These are phyloP conservation scores for Sclerurus mexicanus DNA, from an alignment of 2,113 vertebrate species.

Conservation along the genomic window DNA sequence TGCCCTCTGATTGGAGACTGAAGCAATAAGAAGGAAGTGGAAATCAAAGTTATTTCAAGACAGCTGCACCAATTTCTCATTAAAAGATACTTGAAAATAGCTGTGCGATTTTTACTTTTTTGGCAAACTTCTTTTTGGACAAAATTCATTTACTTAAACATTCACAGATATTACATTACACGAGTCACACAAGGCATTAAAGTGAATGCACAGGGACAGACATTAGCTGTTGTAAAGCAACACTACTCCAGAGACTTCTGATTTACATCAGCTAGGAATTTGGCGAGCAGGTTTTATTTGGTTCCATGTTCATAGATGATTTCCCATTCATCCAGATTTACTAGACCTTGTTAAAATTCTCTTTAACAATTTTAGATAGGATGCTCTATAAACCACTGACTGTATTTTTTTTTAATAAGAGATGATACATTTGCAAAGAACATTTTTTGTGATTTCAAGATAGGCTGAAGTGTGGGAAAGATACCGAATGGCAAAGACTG, in stretches of 20 bases:
- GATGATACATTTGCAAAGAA: not conserved
- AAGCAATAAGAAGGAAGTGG: not conserved
- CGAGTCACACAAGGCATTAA: constrained; percentile 35
- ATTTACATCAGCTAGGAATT: constrained; percentile 58
- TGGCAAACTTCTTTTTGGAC: constrained; percentile 22
- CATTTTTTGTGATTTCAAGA: not conserved
- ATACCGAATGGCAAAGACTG: not conserved
- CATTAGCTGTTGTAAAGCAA: constrained; percentile 46
- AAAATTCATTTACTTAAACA: constrained; percentile 29
- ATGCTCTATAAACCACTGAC: not conserved
- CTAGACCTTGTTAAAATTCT: constrained; percentile 30
- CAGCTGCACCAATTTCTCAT: constrained; percentile 5
- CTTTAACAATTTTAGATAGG: constrained; percentile 20
- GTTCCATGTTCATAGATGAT: constrained; percentile 34
- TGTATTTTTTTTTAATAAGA: not conserved
- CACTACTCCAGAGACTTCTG: constrained; percentile 47
- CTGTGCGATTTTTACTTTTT: constrained; percentile 6
- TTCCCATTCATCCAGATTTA: constrained; percentile 56
- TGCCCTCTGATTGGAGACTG: rapidly evolving
- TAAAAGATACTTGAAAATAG: constrained; percentile 27
- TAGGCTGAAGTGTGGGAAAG: not conserved
- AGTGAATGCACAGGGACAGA: constrained; percentile 15
- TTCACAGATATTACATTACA: constrained; percentile 55
- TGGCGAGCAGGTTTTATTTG: constrained; percentile 48
- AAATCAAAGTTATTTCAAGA: constrained; percentile 32